Base-by-base conservation (phyloP, 53 echinoderm and acorn worm genomes). In the Arbacia lixula region DNA sequence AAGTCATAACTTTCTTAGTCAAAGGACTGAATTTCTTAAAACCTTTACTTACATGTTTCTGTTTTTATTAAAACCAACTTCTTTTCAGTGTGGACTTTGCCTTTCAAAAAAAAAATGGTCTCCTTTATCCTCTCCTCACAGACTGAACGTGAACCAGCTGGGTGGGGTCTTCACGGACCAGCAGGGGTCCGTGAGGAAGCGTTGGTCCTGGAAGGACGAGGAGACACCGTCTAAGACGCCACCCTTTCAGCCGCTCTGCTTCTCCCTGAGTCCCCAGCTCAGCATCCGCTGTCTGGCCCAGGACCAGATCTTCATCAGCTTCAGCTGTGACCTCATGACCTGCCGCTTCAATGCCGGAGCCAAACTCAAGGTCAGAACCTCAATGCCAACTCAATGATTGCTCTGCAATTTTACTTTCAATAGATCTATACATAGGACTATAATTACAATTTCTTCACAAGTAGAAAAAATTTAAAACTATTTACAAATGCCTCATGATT, bases 241-340 rank as follows among this genome's bases (percentile, higher is more conserved):
- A 22, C 99, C 99, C 2, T 99, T 99, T 89, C 99, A 99, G 72
- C 94, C 99, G 1, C 92, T 99, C 60, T 94, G 94, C 90, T 94
- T 99, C 33, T 92, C 99, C 55, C 81, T 99, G 22, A 94, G 90
- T 64, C 92, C 89, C 19, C 79, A 85, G 28, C 78, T 99, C 68
- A 94, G 92, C 64, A 46, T 99, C 42, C 84, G 99, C 60, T 94
- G 94, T 58, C 79, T 94, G 89, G 85, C 85, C 1, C 99, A 99
- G 86, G 99, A 99, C 20, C 99, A 99, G 38, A 90, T 95, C 17
- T 92, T 74, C 60, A 84, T 99, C 63, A 72, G 53, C 9, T 94
- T 89, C 39, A 92, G 85, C 76, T 92, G 92, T 31, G 84, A 91
- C 24, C 79, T 88, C 57, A 88, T 86, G 78, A 95, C 71, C 19